phyloP scores from a whole-genome alignment of 1,140 invertebrate species.

The Drosophila eugracilis region DNA sequence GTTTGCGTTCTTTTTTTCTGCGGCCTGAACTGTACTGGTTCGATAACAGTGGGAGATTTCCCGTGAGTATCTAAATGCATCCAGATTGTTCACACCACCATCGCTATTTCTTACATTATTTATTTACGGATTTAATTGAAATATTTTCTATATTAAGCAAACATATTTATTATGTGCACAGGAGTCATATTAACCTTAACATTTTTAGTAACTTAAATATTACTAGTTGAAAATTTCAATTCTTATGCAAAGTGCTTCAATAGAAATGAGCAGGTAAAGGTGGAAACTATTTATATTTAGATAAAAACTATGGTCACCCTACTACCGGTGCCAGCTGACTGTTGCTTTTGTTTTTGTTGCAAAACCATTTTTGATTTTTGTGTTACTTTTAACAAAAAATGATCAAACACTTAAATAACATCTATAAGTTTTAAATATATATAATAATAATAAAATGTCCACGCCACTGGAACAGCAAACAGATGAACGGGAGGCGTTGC shows the following conservation, averaged over 20 bases:
- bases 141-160: no score
- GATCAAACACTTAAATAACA: not conserved
- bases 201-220: no score
- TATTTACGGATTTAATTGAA: no score
- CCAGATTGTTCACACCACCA: not conserved
- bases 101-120: no score
- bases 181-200: no score
- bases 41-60: conserved; percentile 1
- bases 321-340: conserved; percentile 31
- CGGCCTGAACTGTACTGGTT: conserved; percentile 16
- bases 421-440: conserved; percentile 8
- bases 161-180: no score
- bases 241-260: no score
- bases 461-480: conserved; percentile 89
- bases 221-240: no score
- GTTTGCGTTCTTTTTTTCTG: conserved; percentile 58
- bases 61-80: not conserved
- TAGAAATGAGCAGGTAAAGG: not conserved
- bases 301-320: conserved; percentile 1
- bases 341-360: conserved; percentile 70
- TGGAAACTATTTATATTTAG: not conserved
- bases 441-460: conserved; percentile 85
- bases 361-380: conserved; percentile 36
- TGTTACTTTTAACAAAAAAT: conserved; percentile 24
- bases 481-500: conserved; percentile 95